Evolutionary conservation across 2,797 vertebrate species (phyloP), one percentile per base, ranked within the genome.

Genomic region (Sphenodon punctatus): DNA sequence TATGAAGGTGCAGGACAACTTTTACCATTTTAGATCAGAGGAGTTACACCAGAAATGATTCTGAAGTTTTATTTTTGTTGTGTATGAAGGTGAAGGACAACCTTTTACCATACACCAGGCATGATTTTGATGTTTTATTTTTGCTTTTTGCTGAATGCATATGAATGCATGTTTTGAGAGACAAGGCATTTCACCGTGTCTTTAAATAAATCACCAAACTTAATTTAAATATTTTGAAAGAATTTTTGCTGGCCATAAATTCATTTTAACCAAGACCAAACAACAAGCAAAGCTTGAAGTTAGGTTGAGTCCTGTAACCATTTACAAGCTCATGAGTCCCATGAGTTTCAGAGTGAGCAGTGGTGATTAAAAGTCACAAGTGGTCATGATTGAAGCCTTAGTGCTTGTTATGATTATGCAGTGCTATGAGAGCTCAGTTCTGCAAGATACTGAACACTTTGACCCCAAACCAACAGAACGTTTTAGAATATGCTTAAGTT

Each of bases 401-500:
- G n/a, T 51, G 51, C 49, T 51, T n/a, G 8, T 51, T 51, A n/a
- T 20, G 32, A 56, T 30, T 58, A n/a, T n/a, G n/a, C n/a, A 79
- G 58, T 58, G 78, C 11, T 2, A 1, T 53, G 72, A 53, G 67
- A 82, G 7, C 20, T n/a, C n/a, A n/a, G n/a, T n/a, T n/a, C n/a
- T n/a, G n/a, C n/a, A 74, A 10, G n/a, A 53, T 53, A n/a, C 48
- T 53, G 49, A 53, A 8, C 30, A 48, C 19, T 83, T 49, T 73
- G 39, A 70, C 32, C 46, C 14, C 59, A 55, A 67, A 3, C 16
- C 19, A 17, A n/a, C 22, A 59, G 72, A 82, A 39, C 49, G 67
- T 77, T 65, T 67, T 77, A 67, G 78, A 5, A 67, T 8, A 14
- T 75, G 25, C 75, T 84, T 23, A 66, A 87, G 64, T 67, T 67